Evolutionary conservation across 1,140 invertebrate species (phyloP), one percentile per base, ranked within the genome.

Genomic region (Tribolium madens): DNA sequence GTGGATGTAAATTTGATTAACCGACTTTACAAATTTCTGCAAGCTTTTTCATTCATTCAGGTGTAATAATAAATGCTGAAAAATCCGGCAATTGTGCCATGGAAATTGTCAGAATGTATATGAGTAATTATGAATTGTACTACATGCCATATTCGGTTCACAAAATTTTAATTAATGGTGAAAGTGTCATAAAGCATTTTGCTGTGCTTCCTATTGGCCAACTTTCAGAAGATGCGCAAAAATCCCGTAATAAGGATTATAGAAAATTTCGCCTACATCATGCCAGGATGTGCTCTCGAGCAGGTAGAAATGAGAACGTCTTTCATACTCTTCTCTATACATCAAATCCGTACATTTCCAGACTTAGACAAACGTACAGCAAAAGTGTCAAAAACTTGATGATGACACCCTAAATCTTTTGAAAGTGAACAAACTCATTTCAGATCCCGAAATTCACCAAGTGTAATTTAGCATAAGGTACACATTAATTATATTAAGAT

Each of bases 301-400:
- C 26, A 31, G 26, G 2, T 31, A 31, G 2, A 31, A 31, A 31
- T 31, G 2, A 57, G 52, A 15, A 17, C 52, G 14, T 14, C 7
- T 10, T 17, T 21, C 14, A 57, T 17, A 57, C 52, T 14, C 14
- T 57, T 17, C 52, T 57, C 2, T 57, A 12, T 21, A 57, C 52
- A n/a, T 57, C 52, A 57, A 14, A 57, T 57, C 52, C 14, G 17
- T 57, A 57, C 52, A 57, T 57, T 9, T 13, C 14, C 14, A 50
- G 47, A 2, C n/a, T 50, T 12, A 50, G 47, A 50, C 2, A 50
- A 50, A 50, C 47, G 4, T 13, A 50, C 10, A 15, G 47, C n/a
- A 2, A 50, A 31, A 31, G 26, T 31, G 26, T 31, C 2, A 31
- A 31, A 6, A 31, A 31, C 26, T 31, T 31, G 6, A 31, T 31